A percentile compares a stretch with the other conserved stretches of the same genome.
phyloP scores from a whole-genome alignment of 2,888 invertebrate genomes.

The Drosophila kuntzei region DNA sequence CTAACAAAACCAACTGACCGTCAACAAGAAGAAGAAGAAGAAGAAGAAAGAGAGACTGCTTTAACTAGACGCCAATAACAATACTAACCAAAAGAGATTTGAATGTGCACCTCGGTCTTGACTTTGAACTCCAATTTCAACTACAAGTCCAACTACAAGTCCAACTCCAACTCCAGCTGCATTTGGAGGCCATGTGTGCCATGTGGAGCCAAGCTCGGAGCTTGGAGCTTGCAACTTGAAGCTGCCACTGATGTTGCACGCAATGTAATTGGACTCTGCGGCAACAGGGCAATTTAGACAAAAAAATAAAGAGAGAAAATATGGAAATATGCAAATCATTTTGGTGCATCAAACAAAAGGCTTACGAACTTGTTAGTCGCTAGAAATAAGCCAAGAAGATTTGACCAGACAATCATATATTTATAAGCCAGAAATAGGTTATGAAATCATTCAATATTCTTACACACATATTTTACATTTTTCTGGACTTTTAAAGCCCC shows the following conservation, averaged over 20 bases:
- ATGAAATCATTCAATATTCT: not conserved
- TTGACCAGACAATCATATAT: not conserved
- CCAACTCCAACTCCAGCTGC: slow-evolving; percentile 24
- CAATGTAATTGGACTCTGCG: slow-evolving; percentile 72
- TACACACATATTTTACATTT: not conserved
- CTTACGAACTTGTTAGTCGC: slow-evolving; percentile 41
- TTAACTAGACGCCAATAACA: slow-evolving; percentile 67
- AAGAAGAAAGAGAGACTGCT: slow-evolving; percentile 26
- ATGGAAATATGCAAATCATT: slow-evolving; percentile 80
- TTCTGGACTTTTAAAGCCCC: no score
- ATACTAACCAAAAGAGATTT: slow-evolving; percentile 60
- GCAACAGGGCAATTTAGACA: slow-evolving; percentile 65
- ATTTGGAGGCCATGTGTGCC: slow-evolving; percentile 59
- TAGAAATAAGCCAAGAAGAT: slow-evolving; percentile 37
- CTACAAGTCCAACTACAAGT: slow-evolving; percentile 14
- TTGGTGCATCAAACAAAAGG: slow-evolving; percentile 72
- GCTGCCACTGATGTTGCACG: slow-evolving; percentile 56
- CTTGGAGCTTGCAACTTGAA: slow-evolving; percentile 43
- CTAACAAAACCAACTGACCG: slow-evolving; percentile 39
- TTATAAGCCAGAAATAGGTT: slow-evolving; percentile 14
- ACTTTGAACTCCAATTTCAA: slow-evolving; percentile 56
- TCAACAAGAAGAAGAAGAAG: slow-evolving; percentile 23
- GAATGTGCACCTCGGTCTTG: slow-evolving; percentile 61
- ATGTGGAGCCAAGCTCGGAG: slow-evolving; percentile 17
- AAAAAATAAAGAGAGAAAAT: slow-evolving; percentile 48